Evolutionary conservation across 1,140 invertebrate genomes (phyloP), one percentile per base, ranked within the genome.

Genomic region (Apis cerana): DNA sequence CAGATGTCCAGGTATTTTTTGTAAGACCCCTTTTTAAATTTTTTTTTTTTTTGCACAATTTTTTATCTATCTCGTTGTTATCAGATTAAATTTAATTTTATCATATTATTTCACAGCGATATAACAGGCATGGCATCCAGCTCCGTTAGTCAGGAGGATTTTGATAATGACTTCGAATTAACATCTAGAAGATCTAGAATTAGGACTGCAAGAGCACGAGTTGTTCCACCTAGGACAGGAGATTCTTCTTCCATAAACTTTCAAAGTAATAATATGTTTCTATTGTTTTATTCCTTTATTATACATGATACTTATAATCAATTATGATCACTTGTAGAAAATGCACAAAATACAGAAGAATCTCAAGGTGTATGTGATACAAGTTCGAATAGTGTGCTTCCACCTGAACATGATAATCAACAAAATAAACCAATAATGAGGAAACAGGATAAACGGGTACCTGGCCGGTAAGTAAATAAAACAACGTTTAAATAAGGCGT

Each of bases 101-200:
- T 2, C 9, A 13, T 3, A 80, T 82, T 27, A 15, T 75, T 76
- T 80, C 71, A 15, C 84, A 92, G 91, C 78, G 91, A 92, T 59
- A 85, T 92, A 59, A 88, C 90, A 80, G 89, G 91, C 64, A 96
- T 96, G 96, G 96, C 96, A 86, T 96, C 96, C 12, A 96, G 95
- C 88, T 96, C 96, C 17, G 95, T 96, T 27, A 96, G 95, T 87
- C 96, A 96, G 89, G 96, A 96, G 88, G 96, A 96, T 89, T 94
- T 95, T 71, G 96, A 96, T 59, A 94, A 94, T 88, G 96, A 96
- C 86, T 95, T 95, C 85, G 95, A 96, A 69, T 91, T 94, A 11
- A 94, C 92, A 19, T 94, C 94, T 21, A 92, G 95, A 15, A 90
- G 95, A 78, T 95, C 95, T 59, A 93, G 95, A 59, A 95, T 96